Base-by-base conservation (phyloP, 2,888 invertebrate species). In the Dichetophora obliterata region DNA sequence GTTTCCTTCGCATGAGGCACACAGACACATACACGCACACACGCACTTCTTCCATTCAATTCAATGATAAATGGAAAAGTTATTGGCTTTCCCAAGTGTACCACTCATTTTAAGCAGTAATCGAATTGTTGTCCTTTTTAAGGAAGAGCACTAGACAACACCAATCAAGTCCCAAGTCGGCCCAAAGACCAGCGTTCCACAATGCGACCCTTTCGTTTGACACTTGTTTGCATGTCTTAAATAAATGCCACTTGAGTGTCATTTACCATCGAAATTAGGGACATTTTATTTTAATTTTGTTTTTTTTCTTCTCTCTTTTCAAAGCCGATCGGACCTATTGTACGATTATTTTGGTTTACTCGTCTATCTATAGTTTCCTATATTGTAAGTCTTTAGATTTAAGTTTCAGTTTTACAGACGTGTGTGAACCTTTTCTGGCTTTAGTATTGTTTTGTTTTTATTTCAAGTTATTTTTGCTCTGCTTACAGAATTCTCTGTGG, bases 241-340 rank as follows among this genome's bases (percentile, higher is more conserved):
- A 80, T 80, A 81, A 78, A 77, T 78, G 81, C 78, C 81, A 80
- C 79, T 79, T 80, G 78, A 81, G 80, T 81, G 80, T 75, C 81
- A 77, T 77, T 80, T 78, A 75, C 77, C 78, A 79, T 81, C 78
- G 75, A 78, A 77, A 74, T 69, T 68, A 73, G 77, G 74, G 22
- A 69, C 22, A 54, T 50, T 14, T 14, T 63, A 16, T 34, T 31
- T 24, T 2, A 16, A 43, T 24, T 68, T 50, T 22, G 24, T 27
- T 52, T 52, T 19, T 27, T 50, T 69, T n/a, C 27, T n/a, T 31
- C n/a, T n/a, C 11, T 31, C 24, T 61, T 27, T 27, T 27, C 27
- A 61, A 16, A 5, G 1, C 31, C 63, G 37, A 16, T 48, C 27
- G 48, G 19, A 24, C 11, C 27, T 14, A 14, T 24, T 31, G 16